Evolutionary conservation across 2,113 vertebrate genomes (phyloP).

Genomic region (Bucco capensis): DNA sequence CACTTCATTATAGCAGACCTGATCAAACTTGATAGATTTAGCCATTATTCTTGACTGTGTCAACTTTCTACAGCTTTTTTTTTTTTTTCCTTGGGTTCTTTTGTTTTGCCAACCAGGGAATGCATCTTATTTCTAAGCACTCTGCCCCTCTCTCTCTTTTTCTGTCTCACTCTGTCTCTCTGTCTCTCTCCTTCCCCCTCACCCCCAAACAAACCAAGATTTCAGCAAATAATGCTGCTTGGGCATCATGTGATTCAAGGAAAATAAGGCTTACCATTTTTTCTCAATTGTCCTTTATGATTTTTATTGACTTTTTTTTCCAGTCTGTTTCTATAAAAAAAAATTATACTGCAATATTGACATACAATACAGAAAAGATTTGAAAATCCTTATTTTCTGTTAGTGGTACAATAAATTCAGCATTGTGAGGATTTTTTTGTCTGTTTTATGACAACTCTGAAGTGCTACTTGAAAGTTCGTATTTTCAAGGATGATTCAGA

Average conservation of each 20-base stretch:
- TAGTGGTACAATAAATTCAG: constrained; percentile 71
- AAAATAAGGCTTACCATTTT: constrained; percentile 81
- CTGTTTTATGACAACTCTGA: constrained; percentile 71
- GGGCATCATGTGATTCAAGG: constrained; percentile 75
- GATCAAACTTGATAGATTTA: constrained; percentile 94
- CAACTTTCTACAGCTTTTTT: constrained; percentile 76
- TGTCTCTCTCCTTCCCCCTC: not conserved
- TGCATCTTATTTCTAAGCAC: constrained; percentile 77
- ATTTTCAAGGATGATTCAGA: constrained; percentile 63
- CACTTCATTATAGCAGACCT: constrained; percentile 90
- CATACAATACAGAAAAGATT: constrained; percentile 71
- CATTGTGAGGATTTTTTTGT: constrained; percentile 49
- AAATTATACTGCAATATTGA: constrained; percentile 76
- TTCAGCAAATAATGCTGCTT: constrained; percentile 80
- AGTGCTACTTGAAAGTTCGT: constrained; percentile 65
- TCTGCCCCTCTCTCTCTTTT: constrained; percentile 57
- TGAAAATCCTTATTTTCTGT: constrained; percentile 75
- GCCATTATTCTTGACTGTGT: constrained; percentile 90
- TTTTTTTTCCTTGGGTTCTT: constrained; percentile 67
- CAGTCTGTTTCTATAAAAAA: constrained; percentile 68
- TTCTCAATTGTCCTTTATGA: constrained; percentile 79
- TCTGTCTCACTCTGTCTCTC: constrained; percentile 10
- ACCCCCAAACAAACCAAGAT: constrained; percentile 65
- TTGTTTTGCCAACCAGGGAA: constrained; percentile 83
- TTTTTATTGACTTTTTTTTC: constrained; percentile 73